Evolutionary conservation across 2,888 invertebrate genomes (phyloP), one percentile per base, ranked within the genome.

Genomic region (Drosophila atripex): DNA sequence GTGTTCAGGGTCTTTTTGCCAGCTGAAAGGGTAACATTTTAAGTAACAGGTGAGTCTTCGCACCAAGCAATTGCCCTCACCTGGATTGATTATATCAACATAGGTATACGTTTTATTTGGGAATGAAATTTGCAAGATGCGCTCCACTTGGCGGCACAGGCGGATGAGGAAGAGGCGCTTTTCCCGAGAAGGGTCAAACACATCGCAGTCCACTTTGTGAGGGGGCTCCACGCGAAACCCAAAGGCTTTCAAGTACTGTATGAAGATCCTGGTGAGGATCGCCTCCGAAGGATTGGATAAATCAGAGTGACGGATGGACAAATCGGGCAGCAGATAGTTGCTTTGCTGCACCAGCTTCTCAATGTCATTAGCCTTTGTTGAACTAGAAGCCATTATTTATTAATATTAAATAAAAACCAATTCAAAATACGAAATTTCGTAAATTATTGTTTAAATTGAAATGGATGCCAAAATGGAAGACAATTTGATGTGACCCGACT

Each of bases 51-150:
- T 1, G 0, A 6, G 1, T 7, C n/a, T n/a, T 35, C 6, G 0
- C 6, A 1, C 1, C 2, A 0, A n/a, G 6, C 35, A 6, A 14
- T 1, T n/a, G 7, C 6, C 1, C 35, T 78, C 75, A 90, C 90
- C 82, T 57, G 90, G 90, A 30, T 83, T 78, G 23, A 86, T 75
- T 2, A 90, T 69, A 35, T 90, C 90, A 30, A 83, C 79, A 45
- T 88, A 90, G 1, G 75, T 76, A 43, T 89, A 91, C 0, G 78
- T 76, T 60, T 86, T 88, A 3, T 75, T 72, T 12, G 90, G 90
- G 65, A 89, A 90, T 0, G 88, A 88, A 14, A 90, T 86, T 57
- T 89, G 90, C 23, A 90, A 41, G n/a, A 90, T 89, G 35, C 83
- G 77, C 53, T 90, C 89, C 5, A 90, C 88, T 69, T 89, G 88